These are phyloP conservation scores for Neolamprologus falcicula DNA, from an alignment of 2,113 vertebrate genomes.

Conservation along the genomic window DNA sequence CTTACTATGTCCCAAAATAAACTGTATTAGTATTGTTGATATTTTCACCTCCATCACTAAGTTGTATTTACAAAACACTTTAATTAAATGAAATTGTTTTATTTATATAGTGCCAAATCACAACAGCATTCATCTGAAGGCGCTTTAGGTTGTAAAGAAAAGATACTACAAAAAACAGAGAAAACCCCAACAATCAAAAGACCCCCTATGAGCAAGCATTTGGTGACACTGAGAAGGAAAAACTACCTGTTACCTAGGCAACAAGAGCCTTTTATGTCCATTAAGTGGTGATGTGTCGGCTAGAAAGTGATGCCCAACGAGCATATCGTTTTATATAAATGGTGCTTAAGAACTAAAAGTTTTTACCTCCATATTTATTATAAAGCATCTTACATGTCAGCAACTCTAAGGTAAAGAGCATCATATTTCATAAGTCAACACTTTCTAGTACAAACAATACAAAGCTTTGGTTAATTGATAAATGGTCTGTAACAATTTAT, in stretches of 20 bases:
- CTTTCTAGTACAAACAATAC: background rate
- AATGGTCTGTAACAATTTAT: background rate
- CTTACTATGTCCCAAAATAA: background rate
- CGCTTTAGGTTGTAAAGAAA: background rate
- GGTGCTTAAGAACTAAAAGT: background rate
- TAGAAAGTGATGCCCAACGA: background rate
- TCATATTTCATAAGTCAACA: background rate
- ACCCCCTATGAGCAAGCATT: background rate
- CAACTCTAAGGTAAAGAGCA: background rate
- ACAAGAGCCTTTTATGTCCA: background rate
- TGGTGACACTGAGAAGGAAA: background rate
- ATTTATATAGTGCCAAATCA: background rate
- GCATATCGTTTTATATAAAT: background rate
- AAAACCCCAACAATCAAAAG: background rate
- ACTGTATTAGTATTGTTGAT: background rate
- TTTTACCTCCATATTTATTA: background rate
- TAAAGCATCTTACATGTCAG: background rate
- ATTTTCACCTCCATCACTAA: background rate
- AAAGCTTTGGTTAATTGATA: background rate
- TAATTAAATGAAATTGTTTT: background rate
- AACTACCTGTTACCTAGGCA: background rate
- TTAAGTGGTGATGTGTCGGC: background rate
- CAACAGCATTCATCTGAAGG: background rate
- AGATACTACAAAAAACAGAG: background rate
- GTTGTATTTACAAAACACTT: background rate